These are phyloP conservation scores for Drepanosiphum platanoidis DNA, from an alignment of 2,888 invertebrate genomes.

Conservation along the genomic window DNA sequence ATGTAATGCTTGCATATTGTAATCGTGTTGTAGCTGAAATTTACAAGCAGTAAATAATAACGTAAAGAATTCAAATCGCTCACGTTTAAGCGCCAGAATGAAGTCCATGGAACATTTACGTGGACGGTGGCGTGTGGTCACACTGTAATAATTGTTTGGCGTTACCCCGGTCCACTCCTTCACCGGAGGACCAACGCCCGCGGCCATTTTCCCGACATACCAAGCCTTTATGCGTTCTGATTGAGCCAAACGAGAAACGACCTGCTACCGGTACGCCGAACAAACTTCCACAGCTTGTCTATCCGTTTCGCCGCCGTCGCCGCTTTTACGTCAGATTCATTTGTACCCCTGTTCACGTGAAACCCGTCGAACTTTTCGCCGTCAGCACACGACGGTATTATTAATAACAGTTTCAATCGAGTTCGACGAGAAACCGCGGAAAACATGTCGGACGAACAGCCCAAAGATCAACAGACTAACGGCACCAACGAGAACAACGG, in stretches of 20 bases:
- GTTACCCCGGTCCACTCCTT: constrained; percentile 31
- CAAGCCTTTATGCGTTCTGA: neutral
- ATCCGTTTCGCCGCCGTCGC: neutral
- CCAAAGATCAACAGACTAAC: constrained; percentile 52
- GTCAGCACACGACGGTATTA: constrained; percentile 6
- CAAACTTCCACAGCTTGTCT: neutral
- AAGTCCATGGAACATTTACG: constrained; percentile 22
- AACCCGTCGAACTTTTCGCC: neutral
- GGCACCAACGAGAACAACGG: constrained; percentile 59
- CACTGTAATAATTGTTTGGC: constrained; percentile 45
- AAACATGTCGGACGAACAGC: constrained; percentile 53
- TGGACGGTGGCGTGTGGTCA: constrained; percentile 11
- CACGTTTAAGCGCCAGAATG: neutral
- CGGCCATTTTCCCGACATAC: constrained; percentile 54
- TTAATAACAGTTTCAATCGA: neutral
- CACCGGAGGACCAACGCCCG: neutral
- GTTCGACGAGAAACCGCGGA: neutral
- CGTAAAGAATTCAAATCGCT: neutral
- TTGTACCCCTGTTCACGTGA: no score
- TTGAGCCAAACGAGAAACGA: no score
- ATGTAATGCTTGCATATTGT: no score
- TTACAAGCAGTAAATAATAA: neutral
- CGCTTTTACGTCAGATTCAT: neutral
- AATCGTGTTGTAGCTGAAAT: no score
- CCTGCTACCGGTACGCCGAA: neutral